These are phyloP conservation scores for Lasioglossum malachurum DNA, from an alignment of 2,888 invertebrate species.

Conservation along the genomic window DNA sequence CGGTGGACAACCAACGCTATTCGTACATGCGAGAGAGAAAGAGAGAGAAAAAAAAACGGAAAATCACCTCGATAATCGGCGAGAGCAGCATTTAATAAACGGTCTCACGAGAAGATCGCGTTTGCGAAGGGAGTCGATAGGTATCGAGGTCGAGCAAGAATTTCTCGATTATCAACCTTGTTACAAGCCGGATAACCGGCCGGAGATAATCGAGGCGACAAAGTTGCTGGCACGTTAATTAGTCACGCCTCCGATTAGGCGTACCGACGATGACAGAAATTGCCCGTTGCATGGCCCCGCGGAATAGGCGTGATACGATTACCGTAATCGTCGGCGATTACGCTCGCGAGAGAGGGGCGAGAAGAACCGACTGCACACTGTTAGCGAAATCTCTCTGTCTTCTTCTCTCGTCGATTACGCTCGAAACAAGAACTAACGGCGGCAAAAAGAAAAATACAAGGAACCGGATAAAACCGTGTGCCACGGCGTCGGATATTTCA, in stretches of 20 bases:
- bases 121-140: conserved; percentile 24
- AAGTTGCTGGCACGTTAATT: conserved; percentile 53
- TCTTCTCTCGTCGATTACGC: background rate
- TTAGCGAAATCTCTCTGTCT: background rate
- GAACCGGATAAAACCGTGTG: background rate
- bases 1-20: background rate
- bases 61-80: background rate
- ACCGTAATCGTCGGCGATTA: conserved; percentile 30
- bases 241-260: conserved; percentile 46
- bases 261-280: conserved; percentile 20
- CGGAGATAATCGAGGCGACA: conserved; percentile 43
- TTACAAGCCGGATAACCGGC: conserved; percentile 32
- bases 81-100: conserved; percentile 5
- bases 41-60: background rate
- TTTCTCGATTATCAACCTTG: conserved; percentile 48
- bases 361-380: background rate
- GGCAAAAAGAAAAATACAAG: background rate
- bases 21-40: background rate
- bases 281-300: background rate
- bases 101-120: conserved; percentile 27
- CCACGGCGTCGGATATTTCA: conserved; percentile 26
- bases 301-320: conserved; percentile 47
- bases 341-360: background rate
- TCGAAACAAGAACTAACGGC: background rate
- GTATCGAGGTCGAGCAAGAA: conserved; percentile 27